phyloP scores from a whole-genome alignment of 2,797 vertebrate species.

The Morelia viridis region DNA sequence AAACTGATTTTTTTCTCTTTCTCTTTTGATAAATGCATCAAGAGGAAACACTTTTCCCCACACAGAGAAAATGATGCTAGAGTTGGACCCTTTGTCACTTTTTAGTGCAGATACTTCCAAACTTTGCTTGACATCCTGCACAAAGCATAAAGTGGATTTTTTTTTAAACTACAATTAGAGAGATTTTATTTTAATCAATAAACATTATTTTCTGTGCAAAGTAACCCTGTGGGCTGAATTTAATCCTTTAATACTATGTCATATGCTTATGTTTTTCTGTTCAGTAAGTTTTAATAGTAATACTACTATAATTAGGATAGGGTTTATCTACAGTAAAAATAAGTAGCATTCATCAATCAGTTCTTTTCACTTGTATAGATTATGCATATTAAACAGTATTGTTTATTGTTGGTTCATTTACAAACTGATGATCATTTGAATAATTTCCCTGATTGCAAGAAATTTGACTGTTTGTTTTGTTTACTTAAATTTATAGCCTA shows the following conservation, averaged over 20 bases:
- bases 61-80: not conserved
- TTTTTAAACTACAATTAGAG: not conserved
- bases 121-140: not conserved
- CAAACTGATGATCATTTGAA: not conserved
- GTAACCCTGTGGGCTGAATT: not conserved
- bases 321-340: not conserved
- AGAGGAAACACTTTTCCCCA: not conserved
- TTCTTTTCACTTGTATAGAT: not conserved
- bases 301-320: not conserved
- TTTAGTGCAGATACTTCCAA: not conserved
- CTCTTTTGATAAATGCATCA: not conserved
- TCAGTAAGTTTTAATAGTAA: not conserved
- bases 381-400: not conserved
- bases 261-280: not conserved
- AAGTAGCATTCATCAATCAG: not conserved
- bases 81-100: not conserved
- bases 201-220: not conserved
- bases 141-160: not conserved
- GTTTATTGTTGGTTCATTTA: not conserved
- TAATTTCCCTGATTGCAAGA: not conserved
- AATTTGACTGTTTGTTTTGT: not conserved
- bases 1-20: constrained; percentile 9
- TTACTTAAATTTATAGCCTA: not conserved
- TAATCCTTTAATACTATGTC: not conserved
- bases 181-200: not conserved